Conservation (phyloP, 2,888 invertebrate species). For the Ophion slaviceki region DNA sequence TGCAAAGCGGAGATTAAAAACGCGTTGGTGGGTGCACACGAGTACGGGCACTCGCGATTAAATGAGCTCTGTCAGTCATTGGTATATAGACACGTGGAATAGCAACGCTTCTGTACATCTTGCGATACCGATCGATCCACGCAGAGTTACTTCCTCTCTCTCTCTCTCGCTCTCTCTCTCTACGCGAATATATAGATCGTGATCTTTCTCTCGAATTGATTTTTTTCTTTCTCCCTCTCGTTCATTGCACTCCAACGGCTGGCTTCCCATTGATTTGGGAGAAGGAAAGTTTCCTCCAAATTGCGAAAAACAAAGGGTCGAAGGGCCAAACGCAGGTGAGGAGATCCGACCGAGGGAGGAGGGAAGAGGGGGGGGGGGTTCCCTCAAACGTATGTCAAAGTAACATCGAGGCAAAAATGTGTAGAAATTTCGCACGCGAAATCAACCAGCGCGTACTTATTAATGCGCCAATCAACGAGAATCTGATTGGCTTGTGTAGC, state of each 20-base stretch:
- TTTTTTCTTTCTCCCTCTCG: neutral
- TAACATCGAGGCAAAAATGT: slow-evolving; percentile 2
- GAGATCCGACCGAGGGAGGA: neutral
- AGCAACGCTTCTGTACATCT: neutral
- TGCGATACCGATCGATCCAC: slow-evolving; percentile 24
- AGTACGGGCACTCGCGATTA: slow-evolving; percentile 8
- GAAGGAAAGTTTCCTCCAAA: slow-evolving; percentile 21
- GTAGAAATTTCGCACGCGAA: slow-evolving; percentile 31
- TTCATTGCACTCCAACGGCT: neutral
- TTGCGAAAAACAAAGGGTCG: slow-evolving; percentile 1
- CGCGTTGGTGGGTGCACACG: neutral
- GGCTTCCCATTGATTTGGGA: neutral
- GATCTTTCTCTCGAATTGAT: neutral
- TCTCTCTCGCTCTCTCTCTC: neutral
- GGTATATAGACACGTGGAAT: neutral
- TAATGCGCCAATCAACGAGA: slow-evolving; percentile 63
- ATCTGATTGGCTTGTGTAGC: slow-evolving; percentile 38
- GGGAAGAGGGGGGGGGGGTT: neutral
- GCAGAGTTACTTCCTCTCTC: slow-evolving; percentile 1
- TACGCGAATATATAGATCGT: neutral
- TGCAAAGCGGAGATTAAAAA: slow-evolving; percentile 31
- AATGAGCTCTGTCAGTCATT: slow-evolving; percentile 46
- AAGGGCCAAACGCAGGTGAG: neutral
- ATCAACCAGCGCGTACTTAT: slow-evolving; percentile 52
- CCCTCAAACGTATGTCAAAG: slow-evolving; percentile 7